These are phyloP conservation scores for Chalcis sispes DNA, from an alignment of 2,888 invertebrate genomes.

Conservation along the genomic window DNA sequence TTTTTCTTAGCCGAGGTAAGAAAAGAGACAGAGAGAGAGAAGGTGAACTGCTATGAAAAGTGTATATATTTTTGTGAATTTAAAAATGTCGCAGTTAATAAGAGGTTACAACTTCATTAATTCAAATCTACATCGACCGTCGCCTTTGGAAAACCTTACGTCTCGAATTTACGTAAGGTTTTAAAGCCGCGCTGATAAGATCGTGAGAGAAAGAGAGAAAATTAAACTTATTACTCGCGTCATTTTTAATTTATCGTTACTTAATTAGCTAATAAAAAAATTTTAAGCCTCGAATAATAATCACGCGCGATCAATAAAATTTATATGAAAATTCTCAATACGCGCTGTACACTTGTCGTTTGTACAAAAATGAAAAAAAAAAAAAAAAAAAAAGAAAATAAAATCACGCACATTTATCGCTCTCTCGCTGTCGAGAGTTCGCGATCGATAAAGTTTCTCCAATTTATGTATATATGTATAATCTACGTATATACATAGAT, in stretches of 20 bases:
- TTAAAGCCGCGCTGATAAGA: neutral
- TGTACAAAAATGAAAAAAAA: too few species aligned
- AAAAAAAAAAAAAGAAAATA: too few species aligned
- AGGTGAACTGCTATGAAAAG: too few species aligned
- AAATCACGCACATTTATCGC: too few species aligned
- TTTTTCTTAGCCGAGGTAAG: neutral
- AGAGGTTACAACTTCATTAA: conserved; percentile 7
- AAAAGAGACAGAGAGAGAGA: neutral
- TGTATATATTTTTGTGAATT: neutral
- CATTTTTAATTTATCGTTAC: neutral
- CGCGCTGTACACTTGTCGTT: too few species aligned
- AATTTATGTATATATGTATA: conserved; percentile 9
- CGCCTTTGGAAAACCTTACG: neutral
- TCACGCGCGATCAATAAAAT: neutral
- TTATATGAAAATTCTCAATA: too few species aligned
- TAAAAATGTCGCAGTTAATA: conserved; percentile 1
- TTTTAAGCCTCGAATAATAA: too few species aligned
- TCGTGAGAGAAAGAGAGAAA: too few species aligned
- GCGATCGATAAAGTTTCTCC: conserved; percentile 28
- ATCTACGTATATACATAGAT: conserved; percentile 6
- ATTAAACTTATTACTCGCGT: too few species aligned
- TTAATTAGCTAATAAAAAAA: neutral
- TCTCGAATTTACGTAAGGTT: conserved; percentile 1
- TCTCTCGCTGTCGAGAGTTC: too few species aligned
- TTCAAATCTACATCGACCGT: too few species aligned